Conservation (phyloP, 2,888 invertebrate genomes). For the Drosophila acutilabella region DNA sequence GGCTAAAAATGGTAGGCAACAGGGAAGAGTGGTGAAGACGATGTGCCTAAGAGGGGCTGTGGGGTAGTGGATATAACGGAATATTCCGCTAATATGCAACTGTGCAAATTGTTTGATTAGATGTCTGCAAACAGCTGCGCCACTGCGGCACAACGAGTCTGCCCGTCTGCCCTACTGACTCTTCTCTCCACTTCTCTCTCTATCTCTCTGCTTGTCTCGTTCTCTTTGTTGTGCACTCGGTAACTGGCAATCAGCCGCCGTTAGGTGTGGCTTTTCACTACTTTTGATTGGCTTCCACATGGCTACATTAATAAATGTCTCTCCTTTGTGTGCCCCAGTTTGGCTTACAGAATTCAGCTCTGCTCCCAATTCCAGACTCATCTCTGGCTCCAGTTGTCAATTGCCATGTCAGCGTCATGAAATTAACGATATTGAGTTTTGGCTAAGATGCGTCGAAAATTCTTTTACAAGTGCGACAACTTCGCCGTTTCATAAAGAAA, state of each 20-base stretch:
- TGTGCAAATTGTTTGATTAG: slow-evolving; percentile 69
- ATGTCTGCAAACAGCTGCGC: slow-evolving; percentile 49
- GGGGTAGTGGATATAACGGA: background rate
- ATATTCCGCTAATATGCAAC: slow-evolving; percentile 43
- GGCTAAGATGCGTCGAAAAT: slow-evolving; percentile 46
- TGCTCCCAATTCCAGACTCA: slow-evolving; percentile 1
- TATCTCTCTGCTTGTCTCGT: background rate
- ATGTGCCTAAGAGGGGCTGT: background rate
- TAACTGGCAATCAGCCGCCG: slow-evolving; percentile 41
- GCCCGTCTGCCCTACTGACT: background rate
- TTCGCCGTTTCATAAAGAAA: slow-evolving; percentile 48
- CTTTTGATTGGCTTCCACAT: slow-evolving; percentile 63
- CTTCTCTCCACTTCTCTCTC: background rate
- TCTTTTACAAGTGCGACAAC: slow-evolving; percentile 49
- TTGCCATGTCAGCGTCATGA: slow-evolving; percentile 68
- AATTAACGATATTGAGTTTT: slow-evolving; percentile 66
- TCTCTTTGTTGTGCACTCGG: slow-evolving; percentile 1
- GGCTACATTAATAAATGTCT: slow-evolving; percentile 73
- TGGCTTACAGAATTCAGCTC: slow-evolving; percentile 46
- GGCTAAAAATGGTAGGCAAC: background rate
- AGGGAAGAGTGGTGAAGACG: background rate
- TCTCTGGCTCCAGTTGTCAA: slow-evolving; percentile 53
- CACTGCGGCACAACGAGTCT: slow-evolving; percentile 22
- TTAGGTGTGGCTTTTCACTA: slow-evolving; percentile 18
- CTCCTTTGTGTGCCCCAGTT: slow-evolving; percentile 55